Conservation (phyloP, 2,113 vertebrate genomes). For the Urocitellus parryii region DNA sequence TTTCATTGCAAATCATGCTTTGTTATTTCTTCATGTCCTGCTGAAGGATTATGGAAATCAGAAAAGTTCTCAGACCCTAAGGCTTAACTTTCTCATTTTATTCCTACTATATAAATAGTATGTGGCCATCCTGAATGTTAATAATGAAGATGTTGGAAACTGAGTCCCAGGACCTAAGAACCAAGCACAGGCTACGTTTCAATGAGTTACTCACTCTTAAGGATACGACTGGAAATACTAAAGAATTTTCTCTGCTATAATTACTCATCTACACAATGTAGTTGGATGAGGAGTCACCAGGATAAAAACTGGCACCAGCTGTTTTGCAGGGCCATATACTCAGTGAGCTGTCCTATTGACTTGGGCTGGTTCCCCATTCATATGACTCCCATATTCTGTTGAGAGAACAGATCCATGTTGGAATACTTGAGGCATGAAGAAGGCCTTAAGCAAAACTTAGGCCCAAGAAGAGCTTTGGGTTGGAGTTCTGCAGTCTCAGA, state of each 20-base stretch:
- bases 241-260: not conserved
- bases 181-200: not conserved
- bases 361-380: not conserved
- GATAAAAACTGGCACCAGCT: not conserved
- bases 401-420: not conserved
- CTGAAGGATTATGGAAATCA: slow-evolving; percentile 9
- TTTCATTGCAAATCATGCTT: slow-evolving; percentile 20
- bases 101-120: not conserved
- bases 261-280: not conserved
- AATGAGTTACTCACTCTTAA: not conserved
- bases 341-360: not conserved
- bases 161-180: not conserved
- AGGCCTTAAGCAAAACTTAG: not conserved
- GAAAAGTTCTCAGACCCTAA: slow-evolving; percentile 28
- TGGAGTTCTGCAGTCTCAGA: not conserved
- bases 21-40: slow-evolving; percentile 42
- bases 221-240: not conserved
- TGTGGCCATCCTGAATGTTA: not conserved
- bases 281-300: not conserved
- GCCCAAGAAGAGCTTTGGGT: not conserved
- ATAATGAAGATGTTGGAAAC: not conserved
- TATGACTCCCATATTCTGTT: not conserved
- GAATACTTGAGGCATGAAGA: not conserved
- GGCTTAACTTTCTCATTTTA: not conserved
- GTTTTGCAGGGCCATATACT: not conserved